Evolutionary conservation across 2,797 vertebrate genomes (phyloP).

Genomic region (Emys orbicularis): DNA sequence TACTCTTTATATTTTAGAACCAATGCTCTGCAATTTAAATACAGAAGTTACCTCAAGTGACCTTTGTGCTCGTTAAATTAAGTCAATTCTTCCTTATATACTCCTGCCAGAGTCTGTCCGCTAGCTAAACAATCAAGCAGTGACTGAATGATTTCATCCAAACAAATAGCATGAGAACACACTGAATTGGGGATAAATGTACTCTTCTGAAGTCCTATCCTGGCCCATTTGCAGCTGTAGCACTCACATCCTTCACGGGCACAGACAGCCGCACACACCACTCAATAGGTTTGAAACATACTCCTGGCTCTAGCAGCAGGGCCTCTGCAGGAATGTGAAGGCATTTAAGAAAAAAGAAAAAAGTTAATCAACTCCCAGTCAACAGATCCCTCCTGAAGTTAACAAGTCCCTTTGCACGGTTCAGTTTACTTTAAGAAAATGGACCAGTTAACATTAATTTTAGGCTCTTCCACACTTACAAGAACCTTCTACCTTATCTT

Average conservation of each 20-base stretch:
- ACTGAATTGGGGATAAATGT: neutral
- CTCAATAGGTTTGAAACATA: neutral
- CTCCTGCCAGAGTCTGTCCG: neutral
- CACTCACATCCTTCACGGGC: neutral
- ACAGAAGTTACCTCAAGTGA: neutral
- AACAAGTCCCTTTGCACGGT: neutral
- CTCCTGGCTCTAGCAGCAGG: neutral
- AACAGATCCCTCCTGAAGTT: accelerated
- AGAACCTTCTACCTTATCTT: conserved; percentile 38
- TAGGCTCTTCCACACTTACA: neutral
- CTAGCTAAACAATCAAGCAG: neutral
- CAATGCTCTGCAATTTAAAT: neutral
- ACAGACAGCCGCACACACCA: neutral
- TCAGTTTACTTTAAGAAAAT: neutral
- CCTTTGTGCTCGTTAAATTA: neutral
- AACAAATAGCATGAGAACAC: neutral
- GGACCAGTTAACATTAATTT: neutral
- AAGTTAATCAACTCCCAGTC: neutral
- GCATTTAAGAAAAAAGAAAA: neutral
- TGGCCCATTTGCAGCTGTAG: neutral
- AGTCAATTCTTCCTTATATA: neutral
- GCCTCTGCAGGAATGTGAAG: neutral
- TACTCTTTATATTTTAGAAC: neutral
- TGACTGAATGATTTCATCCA: neutral
- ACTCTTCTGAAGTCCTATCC: neutral